These are phyloP conservation scores for Sterrhoptilus dennistouni DNA, from an alignment of 2,113 vertebrate species.

Conservation along the genomic window DNA sequence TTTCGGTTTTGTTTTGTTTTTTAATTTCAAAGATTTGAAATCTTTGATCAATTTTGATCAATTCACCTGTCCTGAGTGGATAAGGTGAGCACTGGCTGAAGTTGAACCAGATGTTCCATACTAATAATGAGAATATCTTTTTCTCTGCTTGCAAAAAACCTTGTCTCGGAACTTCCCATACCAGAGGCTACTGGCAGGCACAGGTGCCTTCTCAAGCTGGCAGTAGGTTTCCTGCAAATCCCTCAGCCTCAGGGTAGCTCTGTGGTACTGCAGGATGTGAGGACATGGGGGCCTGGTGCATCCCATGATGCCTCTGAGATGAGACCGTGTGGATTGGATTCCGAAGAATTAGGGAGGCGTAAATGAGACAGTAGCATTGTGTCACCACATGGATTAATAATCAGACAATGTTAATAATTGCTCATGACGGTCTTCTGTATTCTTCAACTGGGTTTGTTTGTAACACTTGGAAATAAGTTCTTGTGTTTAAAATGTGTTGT, in stretches of 20 bases:
- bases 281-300: not conserved
- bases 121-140: not conserved
- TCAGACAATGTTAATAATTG: not conserved
- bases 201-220: not conserved
- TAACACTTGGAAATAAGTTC: not conserved
- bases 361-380: not conserved
- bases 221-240: not conserved
- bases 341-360: not conserved
- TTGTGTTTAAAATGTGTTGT: not conserved
- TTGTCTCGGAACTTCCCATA: not conserved
- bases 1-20: not conserved
- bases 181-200: not conserved
- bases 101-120: not conserved
- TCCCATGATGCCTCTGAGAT: not conserved
- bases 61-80: not conserved
- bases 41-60: not conserved
- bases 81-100: not conserved
- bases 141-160: not conserved
- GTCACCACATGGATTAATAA: not conserved
- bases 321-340: not conserved
- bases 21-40: not conserved
- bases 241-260: not conserved
- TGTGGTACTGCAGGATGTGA: not conserved
- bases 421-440: not conserved
- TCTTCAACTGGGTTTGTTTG: not conserved